Base-by-base conservation (phyloP, 1,140 invertebrate genomes). In the Leptinotarsa undecemlineata region DNA sequence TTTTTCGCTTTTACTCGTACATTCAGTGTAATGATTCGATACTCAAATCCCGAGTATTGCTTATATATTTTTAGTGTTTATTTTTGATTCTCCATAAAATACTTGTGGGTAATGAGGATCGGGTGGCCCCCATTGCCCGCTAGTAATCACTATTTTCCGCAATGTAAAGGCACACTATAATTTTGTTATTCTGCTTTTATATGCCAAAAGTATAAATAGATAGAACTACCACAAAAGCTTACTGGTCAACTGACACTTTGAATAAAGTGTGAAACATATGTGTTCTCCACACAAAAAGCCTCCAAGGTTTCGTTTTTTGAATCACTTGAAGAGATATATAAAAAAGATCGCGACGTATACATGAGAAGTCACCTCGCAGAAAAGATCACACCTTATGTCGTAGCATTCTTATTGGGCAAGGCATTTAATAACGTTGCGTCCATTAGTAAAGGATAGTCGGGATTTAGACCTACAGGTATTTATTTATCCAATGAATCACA, bases 241-340 rank as follows among this genome's bases (percentile, higher is more conserved):
- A 72, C 76, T 81, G 78, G 77, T 81, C 81, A 75, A 79, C 76
- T 76, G 75, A 78, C 74, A 80, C 23, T 67, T 76, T 81, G 15
- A 23, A 79, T 67, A 82, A 81, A 72, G 79, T 79, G 72, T 23
- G 80, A 68, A 57, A 74, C 47, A 69, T 64, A 61, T 8, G 80
- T 78, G 78, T 81, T 42, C 80, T 82, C 81, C 75, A 82, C 82
- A 80, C 78, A 80, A 80, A 83, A 81, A 73, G 82, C 79, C 77
- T 76, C 77, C 77, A 80, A 82, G 23, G 23, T 23, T 23, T 23
- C 23, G 23, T 23, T 23, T 23, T 4, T 23, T 23, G 23, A 3
- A 23, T 3, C 23, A 23, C 4, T 23, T 4, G 23, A 23, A 23
- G 23, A 3, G 23, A 1, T 3, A 23, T 23, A 23, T 23, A 23